A percentile compares a stretch with the other conserved stretches of the same genome.
Evolutionary conservation across 2,113 vertebrate genomes (phyloP).

Genomic region (Myanophis thanlyinensis): DNA sequence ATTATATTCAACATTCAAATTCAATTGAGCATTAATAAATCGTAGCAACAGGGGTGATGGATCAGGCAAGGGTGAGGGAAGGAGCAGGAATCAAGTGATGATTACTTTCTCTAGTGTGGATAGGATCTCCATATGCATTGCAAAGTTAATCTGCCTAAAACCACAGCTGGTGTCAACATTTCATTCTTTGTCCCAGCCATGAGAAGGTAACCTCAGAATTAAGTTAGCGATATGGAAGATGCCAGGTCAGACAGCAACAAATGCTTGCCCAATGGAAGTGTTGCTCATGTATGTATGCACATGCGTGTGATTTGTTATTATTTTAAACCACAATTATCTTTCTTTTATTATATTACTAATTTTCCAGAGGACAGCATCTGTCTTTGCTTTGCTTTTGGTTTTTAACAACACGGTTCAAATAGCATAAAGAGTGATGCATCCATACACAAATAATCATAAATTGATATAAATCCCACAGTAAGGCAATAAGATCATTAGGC

Average conservation of each 20-base stretch:
- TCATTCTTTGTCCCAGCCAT: neutral
- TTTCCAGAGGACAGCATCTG: neutral
- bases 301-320: neutral
- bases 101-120: neutral
- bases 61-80: neutral
- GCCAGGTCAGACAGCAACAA: neutral
- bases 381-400: neutral
- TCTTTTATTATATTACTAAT: neutral
- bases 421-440: conserved; percentile 30
- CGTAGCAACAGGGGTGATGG: neutral
- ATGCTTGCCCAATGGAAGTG: neutral
- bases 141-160: neutral
- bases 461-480: neutral
- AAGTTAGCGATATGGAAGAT: neutral
- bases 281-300: neutral
- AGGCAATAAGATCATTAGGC: neutral
- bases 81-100: neutral
- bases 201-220: neutral
- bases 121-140: neutral
- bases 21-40: conserved; percentile 37
- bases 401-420: neutral
- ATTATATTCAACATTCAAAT: conserved; percentile 29
- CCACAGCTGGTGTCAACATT: neutral
- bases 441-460: conserved; percentile 44
- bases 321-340: neutral